phyloP scores from a whole-genome alignment of 1,140 invertebrate genomes.

The Achroia grisella region DNA sequence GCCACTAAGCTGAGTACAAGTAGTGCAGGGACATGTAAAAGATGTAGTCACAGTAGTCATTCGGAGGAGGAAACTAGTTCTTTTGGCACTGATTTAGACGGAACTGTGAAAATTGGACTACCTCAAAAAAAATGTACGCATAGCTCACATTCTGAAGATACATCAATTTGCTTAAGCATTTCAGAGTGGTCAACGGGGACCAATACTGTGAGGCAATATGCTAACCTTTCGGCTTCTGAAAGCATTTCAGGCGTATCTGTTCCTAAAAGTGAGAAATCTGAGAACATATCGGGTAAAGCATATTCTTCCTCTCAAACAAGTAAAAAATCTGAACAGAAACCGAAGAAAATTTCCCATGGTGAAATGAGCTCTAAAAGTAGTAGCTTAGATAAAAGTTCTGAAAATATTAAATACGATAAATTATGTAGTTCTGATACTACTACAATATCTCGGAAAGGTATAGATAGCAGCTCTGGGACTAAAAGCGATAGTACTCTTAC shows the following conservation, averaged over 20 bases:
- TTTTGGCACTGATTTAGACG: slow-evolving; percentile 82
- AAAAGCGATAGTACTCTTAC: slow-evolving; percentile 77
- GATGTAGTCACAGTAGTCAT: slow-evolving; percentile 77
- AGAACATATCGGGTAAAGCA: slow-evolving; percentile 59
- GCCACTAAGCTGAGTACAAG: slow-evolving; percentile 50
- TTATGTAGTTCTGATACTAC: slow-evolving; percentile 76
- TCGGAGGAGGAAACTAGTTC: slow-evolving; percentile 80
- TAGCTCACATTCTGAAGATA: slow-evolving; percentile 88
- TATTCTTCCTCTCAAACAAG: slow-evolving; percentile 60
- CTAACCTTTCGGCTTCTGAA: slow-evolving; percentile 79
- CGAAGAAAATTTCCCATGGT: slow-evolving; percentile 51
- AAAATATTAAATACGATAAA: slow-evolving; percentile 74
- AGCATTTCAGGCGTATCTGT: slow-evolving; percentile 77
- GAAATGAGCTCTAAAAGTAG: slow-evolving; percentile 67
- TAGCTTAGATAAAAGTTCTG: slow-evolving; percentile 68
- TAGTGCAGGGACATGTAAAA: slow-evolving; percentile 72
- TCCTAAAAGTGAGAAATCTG: slow-evolving; percentile 78
- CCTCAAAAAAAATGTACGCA: slow-evolving; percentile 84
- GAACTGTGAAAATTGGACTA: slow-evolving; percentile 83
- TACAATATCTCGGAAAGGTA: slow-evolving; percentile 59
- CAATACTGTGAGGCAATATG: slow-evolving; percentile 84
- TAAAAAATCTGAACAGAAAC: slow-evolving; percentile 60
- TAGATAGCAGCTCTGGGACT: slow-evolving; percentile 74
- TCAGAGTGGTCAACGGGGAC: slow-evolving; percentile 90
- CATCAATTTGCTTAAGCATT: slow-evolving; percentile 86